Conservation (phyloP, 2,113 vertebrate genomes). For the Eretmochelys imbricata region DNA sequence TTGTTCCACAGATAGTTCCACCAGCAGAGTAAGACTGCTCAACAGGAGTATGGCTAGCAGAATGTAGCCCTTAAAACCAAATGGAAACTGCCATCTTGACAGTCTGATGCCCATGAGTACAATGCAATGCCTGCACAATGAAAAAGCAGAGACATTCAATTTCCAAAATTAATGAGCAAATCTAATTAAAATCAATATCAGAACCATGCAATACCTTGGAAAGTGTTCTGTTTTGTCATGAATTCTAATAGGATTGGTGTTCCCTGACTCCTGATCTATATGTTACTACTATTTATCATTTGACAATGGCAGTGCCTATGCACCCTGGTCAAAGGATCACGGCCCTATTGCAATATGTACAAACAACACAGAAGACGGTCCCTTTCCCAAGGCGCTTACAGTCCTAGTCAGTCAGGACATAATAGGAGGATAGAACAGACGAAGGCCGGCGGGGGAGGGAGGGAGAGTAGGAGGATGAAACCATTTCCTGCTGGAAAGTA, state of each 20-base stretch:
- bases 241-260: neutral
- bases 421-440: neutral
- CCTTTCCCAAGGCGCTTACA: neutral
- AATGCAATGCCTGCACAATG: accelerated
- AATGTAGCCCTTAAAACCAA: neutral
- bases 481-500: neutral
- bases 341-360: neutral
- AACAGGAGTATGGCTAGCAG: conserved; percentile 21
- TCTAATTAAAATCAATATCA: neutral
- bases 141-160: neutral
- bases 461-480: neutral
- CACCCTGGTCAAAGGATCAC: neutral
- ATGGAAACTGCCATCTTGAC: conserved; percentile 8
- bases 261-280: neutral
- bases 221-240: neutral
- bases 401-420: neutral
- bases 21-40: neutral
- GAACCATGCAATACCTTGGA: neutral
- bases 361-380: neutral
- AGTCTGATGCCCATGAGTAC: neutral
- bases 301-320: neutral
- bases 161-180: neutral
- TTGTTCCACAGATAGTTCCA: neutral
- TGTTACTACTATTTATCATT: neutral
- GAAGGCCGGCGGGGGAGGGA: neutral